Evolutionary conservation across 2,113 vertebrate species (phyloP).

Genomic region (Chaenocephalus aceratus): DNA sequence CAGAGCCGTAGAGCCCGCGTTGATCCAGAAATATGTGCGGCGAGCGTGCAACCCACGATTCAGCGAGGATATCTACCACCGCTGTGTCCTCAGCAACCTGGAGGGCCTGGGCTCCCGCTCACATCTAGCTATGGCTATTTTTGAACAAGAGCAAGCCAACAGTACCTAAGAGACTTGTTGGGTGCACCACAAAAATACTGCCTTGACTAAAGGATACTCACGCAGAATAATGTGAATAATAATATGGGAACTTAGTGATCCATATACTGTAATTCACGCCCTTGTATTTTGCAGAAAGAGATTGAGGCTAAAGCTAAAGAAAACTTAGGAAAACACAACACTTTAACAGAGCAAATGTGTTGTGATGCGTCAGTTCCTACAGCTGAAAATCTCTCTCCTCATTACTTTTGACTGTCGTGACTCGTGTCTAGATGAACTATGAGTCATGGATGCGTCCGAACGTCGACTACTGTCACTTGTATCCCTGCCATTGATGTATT

Average conservation of each 20-base stretch:
- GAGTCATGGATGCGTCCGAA: constrained; percentile 42
- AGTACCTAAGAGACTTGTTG: constrained; percentile 85
- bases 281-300: not conserved
- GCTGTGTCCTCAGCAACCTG: constrained; percentile 94
- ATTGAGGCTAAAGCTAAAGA: not conserved
- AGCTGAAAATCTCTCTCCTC: constrained; percentile 9
- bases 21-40: constrained; percentile 92
- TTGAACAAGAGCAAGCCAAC: constrained; percentile 97
- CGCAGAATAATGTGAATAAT: constrained; percentile 32
- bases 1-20: constrained; percentile 93
- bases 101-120: constrained; percentile 93
- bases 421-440: constrained; percentile 30
- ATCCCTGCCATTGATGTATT: constrained; percentile 9
- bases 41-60: constrained; percentile 92
- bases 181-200: not conserved
- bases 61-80: constrained; percentile 95
- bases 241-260: constrained; percentile 6
- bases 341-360: not conserved
- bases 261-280: constrained; percentile 6
- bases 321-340: not conserved
- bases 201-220: not conserved
- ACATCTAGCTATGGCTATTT: constrained; percentile 93
- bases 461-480: constrained; percentile 2
- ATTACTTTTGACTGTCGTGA: constrained; percentile 16
- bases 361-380: not conserved